These are phyloP conservation scores for Drosophila sordidapex DNA, from an alignment of 2,888 invertebrate genomes.

Conservation along the genomic window DNA sequence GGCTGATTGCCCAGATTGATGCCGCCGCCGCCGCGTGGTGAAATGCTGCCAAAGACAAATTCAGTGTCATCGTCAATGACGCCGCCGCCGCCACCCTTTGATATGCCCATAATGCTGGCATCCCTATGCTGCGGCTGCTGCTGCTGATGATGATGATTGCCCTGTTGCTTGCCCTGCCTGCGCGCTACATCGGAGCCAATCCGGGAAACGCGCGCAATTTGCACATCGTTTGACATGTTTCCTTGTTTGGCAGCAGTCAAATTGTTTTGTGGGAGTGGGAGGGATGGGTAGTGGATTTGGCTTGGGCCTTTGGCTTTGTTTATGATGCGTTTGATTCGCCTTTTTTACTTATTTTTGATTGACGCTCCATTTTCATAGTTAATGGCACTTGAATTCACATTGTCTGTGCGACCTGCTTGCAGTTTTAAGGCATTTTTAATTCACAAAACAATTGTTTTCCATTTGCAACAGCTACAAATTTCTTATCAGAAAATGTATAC, in stretches of 20 bases:
- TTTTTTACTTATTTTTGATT: slow-evolving; percentile 58
- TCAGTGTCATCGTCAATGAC: slow-evolving; percentile 63
- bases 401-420: slow-evolving; percentile 33
- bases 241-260: slow-evolving; percentile 9
- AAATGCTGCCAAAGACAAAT: slow-evolving; percentile 83
- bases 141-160: slow-evolving; percentile 21
- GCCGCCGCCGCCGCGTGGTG: slow-evolving; percentile 74
- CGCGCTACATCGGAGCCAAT: slow-evolving; percentile 65
- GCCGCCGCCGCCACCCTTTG: slow-evolving; percentile 45
- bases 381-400: slow-evolving; percentile 48
- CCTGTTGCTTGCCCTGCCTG: slow-evolving; percentile 49
- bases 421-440: slow-evolving; percentile 68
- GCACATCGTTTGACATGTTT: slow-evolving; percentile 81
- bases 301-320: slow-evolving; percentile 28
- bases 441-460: slow-evolving; percentile 44
- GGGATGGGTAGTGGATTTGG: slow-evolving; percentile 10
- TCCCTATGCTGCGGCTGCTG: slow-evolving; percentile 35
- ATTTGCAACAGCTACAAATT: slow-evolving; percentile 41
- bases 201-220: slow-evolving; percentile 81
- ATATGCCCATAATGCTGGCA: slow-evolving; percentile 35
- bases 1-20: slow-evolving; percentile 31
- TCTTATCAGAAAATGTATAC: slow-evolving; percentile 77
- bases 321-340: slow-evolving; percentile 21
- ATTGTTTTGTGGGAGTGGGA: slow-evolving; percentile 11
- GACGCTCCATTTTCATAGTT: slow-evolving; percentile 48